Conservation (phyloP, 2,797 vertebrate genomes). For the Phyllotis vaccarum region DNA sequence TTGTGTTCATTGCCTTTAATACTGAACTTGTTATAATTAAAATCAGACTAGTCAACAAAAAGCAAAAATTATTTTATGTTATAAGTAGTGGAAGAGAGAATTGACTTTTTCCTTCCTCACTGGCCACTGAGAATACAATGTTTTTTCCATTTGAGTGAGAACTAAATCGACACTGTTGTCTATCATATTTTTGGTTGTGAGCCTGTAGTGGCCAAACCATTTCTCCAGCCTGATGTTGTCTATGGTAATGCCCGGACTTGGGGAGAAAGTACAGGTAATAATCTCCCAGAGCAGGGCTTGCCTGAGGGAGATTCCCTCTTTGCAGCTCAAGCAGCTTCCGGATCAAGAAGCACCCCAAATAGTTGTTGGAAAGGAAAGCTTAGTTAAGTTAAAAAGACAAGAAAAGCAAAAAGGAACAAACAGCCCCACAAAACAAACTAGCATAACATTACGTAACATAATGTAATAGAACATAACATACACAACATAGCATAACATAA, state of each 20-base stretch:
- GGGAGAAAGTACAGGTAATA: background rate
- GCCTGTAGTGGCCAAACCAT: no score
- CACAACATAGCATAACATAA: no score
- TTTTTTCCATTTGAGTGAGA: background rate
- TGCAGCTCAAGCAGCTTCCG: background rate
- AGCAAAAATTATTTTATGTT: background rate
- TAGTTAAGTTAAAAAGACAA: background rate
- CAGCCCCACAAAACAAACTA: background rate
- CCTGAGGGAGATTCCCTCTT: background rate
- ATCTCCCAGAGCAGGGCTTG: background rate
- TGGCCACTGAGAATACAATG: background rate
- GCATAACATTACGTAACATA: no score
- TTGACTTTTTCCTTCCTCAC: background rate
- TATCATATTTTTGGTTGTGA: background rate
- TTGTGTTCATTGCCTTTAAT: background rate
- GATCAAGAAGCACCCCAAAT: background rate
- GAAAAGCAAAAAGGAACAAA: background rate
- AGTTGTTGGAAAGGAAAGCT: background rate
- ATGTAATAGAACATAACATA: no score
- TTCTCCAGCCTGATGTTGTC: background rate
- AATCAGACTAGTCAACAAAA: background rate
- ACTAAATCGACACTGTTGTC: background rate
- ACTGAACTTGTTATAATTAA: background rate
- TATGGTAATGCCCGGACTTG: background rate
- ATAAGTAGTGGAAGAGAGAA: background rate